Evolutionary conservation across 2,797 vertebrate species (phyloP), one percentile per base, ranked within the genome.

Genomic region (Cirrhinus mrigala): DNA sequence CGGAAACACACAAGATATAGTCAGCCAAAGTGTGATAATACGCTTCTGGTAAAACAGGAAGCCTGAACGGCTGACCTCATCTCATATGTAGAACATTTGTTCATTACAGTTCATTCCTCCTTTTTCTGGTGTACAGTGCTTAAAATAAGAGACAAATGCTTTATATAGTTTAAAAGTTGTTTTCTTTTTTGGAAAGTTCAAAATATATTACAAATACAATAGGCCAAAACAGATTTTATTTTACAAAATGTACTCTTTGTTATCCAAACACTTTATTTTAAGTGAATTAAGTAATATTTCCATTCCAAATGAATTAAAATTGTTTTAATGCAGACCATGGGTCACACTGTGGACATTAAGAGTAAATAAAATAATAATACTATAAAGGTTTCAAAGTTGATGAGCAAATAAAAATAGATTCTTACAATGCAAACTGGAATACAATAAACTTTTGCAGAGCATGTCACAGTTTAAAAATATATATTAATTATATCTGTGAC

Each of bases 11-110:
- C 69, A 66, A 70, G 46, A 64, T 64, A 84, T 40, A 74, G 56
- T 60, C 75, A 83, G 27, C 58, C 27, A 1, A 79, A 85, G 85
- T 85, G 88, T 85, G 81, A 86, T 85, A 85, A 87, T 79, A 58
- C 78, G 44, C 66, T 66, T 86, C 77, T 73, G 71, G 64, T 80
- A 58, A 74, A 71, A 88, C 79, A 84, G 85, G 87, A 88, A 88
- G 69, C 62, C 73, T 82, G 24, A 66, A 22, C 37, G 8, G 64
- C 69, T 81, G 86, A 66, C 27, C 62, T 81, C 54, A 73, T 81
- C 52, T 80, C 69, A 70, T 78, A 22, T 79, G 24, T n/a, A 82
- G 9, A 74, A 48, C 46, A 24, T 29, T 50, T 60, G 20, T 22
- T 73, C 8, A 54, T 22, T 10, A 46, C 4, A 78, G 24, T 78